Evolutionary conservation across 2,113 vertebrate species (phyloP), one percentile per base, ranked within the genome.

Genomic region (Gila orcuttii): DNA sequence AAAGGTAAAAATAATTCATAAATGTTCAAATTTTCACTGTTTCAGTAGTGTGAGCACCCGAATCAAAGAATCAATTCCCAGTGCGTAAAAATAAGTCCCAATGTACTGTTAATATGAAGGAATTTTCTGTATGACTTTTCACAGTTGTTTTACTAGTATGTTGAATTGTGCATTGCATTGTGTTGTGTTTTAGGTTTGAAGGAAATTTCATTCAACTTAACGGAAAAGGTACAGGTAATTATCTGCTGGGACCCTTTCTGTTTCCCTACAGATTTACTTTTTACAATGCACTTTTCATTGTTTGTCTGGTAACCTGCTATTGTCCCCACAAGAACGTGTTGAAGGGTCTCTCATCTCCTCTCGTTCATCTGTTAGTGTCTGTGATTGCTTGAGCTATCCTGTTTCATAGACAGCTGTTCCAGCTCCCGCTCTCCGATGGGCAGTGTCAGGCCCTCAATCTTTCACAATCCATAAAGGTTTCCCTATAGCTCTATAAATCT

Each of bases 401-500:
- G 75, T 62, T 60, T 79, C 77, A 62, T 15, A 59, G 55, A 79
- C 77, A 60, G 77, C 39, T 79, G 42, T 36, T 82, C 17, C n/a
- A 50, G 25, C 12, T 87, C 78, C 60, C 47, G 9, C 73, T 62
- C 23, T 57, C 59, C 10, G 60, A 21, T 57, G 88, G 73, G 33
- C 78, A 87, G 59, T 73, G 73, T 42, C 60, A 73, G 39, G 28
- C 73, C 39, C 28, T 47, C 77, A 71, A 50, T 68, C 42, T 74
- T 76, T 66, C 57, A 57, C 59, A 52, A 68, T 79, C 64, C 78
- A 74, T 74, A 83, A 84, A 90, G 66, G 66, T 59, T 83, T 88
- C 71, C 79, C 80, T 64, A 28, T 28, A 60, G 69, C 73, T 68
- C 79, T 79, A 80, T 85, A 89, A 85, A 90, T 89, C 79, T 87